Evolutionary conservation across 2,888 invertebrate genomes (phyloP).

Genomic region (Molorchus minor): DNA sequence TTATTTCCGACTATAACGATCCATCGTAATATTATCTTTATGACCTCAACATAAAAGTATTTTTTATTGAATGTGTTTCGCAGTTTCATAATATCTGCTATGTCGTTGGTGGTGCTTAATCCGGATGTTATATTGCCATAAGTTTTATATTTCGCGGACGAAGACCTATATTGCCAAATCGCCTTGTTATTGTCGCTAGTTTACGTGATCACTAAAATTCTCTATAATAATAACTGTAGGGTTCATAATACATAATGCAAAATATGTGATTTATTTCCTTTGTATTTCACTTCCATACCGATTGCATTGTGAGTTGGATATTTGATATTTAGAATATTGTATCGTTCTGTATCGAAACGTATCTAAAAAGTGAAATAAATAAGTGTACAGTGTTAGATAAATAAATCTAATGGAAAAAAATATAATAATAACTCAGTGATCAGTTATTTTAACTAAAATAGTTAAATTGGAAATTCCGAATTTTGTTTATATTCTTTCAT

Average conservation of each 20-base stretch:
- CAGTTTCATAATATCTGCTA: neutral
- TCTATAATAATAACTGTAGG: too few relatives aligned
- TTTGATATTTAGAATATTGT: neutral
- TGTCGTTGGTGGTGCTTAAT: neutral
- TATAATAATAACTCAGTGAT: too few relatives aligned
- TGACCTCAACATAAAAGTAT: neutral
- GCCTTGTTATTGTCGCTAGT: neutral
- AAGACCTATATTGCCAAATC: neutral
- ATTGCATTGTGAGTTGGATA: neutral
- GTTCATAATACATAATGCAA: too few relatives aligned
- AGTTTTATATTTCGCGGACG: neutral
- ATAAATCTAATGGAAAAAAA: too few relatives aligned
- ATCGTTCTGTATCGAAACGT: neutral
- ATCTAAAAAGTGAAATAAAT: neutral
- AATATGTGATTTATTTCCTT: neutral
- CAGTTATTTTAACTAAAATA: too few relatives aligned
- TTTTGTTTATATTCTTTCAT: too few relatives aligned
- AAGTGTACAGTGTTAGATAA: too few relatives aligned
- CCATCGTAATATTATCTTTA: neutral
- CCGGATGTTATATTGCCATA: neutral
- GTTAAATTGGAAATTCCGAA: too few relatives aligned
- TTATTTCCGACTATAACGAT: neutral
- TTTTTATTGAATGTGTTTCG: neutral
- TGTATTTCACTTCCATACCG: neutral
- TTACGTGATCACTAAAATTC: neutral